phyloP scores from a whole-genome alignment of 2,113 vertebrate genomes.

The Ochotona curzoniae region DNA sequence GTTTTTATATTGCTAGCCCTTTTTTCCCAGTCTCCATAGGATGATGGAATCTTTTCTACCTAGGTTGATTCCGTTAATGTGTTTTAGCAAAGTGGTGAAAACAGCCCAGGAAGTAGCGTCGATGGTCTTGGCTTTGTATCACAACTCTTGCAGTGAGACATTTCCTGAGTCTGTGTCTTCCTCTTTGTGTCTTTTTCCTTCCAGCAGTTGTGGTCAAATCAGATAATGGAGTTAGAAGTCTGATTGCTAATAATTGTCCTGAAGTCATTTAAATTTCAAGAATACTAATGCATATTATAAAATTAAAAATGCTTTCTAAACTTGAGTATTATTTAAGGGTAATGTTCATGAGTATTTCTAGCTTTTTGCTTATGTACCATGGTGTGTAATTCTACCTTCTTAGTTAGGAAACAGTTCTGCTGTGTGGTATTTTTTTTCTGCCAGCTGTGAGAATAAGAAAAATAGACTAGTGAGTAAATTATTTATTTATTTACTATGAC shows the following conservation, averaged over 20 bases:
- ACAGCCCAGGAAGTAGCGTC: neutral
- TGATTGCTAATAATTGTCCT: no score
- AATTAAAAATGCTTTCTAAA: neutral
- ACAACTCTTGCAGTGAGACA: rapidly evolving
- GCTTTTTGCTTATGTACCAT: neutral
- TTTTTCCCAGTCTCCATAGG: neutral
- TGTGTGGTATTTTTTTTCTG: neutral
- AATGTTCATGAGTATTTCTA: neutral
- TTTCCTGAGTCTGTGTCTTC: neutral
- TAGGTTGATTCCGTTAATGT: neutral
- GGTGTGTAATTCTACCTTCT: neutral
- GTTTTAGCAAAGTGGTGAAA: neutral
- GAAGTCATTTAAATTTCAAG: neutral
- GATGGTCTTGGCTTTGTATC: neutral
- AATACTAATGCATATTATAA: neutral
- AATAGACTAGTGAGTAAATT: neutral
- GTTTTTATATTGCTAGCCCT: neutral
- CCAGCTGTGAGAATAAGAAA: neutral
- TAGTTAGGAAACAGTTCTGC: neutral
- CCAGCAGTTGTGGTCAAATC: neutral
- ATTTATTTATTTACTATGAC: neutral
- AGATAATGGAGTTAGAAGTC: neutral
- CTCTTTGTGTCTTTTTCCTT: neutral
- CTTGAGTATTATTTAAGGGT: neutral
- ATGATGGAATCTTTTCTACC: neutral